These are phyloP conservation scores for Ormyrus thymus DNA, from an alignment of 2,888 invertebrate species.

Conservation along the genomic window DNA sequence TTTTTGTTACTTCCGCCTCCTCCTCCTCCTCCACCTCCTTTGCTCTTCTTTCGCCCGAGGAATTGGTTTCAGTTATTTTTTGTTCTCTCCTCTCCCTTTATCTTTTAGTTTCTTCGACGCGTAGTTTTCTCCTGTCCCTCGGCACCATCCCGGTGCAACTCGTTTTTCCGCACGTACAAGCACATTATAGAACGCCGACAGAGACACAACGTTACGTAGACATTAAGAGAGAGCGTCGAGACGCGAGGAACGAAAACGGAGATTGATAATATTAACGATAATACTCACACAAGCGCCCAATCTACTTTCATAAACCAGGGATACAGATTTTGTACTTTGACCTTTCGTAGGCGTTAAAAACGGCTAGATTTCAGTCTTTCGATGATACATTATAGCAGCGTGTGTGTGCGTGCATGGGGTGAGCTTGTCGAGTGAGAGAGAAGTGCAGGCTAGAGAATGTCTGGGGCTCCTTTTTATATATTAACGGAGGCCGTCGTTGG, in stretches of 20 bases:
- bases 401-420: neutral
- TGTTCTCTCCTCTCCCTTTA: slow-evolving; percentile 2
- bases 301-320: slow-evolving; percentile 21
- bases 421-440: neutral
- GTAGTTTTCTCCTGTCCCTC: slow-evolving; percentile 14
- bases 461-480: neutral
- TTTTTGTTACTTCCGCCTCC: slow-evolving; percentile 1
- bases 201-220: neutral
- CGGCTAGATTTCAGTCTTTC: slow-evolving; percentile 65
- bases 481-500: slow-evolving; percentile 8
- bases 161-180: slow-evolving; percentile 27
- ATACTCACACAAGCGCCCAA: slow-evolving; percentile 51
- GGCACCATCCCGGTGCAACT: slow-evolving; percentile 1
- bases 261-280: slow-evolving; percentile 52
- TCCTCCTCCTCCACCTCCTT: slow-evolving; percentile 10
- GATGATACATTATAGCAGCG: neutral
- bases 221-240: slow-evolving; percentile 4
- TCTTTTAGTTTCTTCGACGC: neutral
- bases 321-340: slow-evolving; percentile 34
- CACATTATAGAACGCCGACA: neutral
- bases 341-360: slow-evolving; percentile 55
- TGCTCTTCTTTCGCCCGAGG: neutral
- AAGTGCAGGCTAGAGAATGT: slow-evolving; percentile 33
- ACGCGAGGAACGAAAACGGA: slow-evolving; percentile 46
- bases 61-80: neutral